Evolutionary conservation across 2,113 vertebrate species (phyloP).

Genomic region (Pteruthius melanotis): DNA sequence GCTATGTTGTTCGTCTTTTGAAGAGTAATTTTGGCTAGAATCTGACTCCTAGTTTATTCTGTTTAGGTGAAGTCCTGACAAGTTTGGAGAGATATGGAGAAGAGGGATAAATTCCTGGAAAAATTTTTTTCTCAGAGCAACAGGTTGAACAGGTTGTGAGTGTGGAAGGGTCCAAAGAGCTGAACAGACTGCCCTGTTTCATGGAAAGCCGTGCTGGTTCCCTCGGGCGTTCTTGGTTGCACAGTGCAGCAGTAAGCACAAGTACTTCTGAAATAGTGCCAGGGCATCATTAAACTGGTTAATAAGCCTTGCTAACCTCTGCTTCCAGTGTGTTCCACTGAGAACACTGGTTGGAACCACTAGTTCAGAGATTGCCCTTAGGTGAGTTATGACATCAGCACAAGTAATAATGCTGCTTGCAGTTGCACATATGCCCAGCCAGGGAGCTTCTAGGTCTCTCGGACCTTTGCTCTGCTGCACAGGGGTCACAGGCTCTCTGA

Average conservation of each 20-base stretch:
- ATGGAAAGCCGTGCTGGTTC: background rate
- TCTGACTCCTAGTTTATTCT: background rate
- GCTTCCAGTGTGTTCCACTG: background rate
- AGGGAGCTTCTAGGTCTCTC: background rate
- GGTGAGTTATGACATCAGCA: background rate
- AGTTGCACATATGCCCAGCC: rapidly evolving
- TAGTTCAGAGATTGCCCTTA: background rate
- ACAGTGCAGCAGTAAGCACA: background rate
- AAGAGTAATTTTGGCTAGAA: background rate
- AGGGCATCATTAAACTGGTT: background rate
- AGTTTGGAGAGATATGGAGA: background rate
- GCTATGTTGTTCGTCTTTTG: background rate
- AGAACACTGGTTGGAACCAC: background rate
- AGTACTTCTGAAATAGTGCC: background rate
- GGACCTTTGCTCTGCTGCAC: background rate
- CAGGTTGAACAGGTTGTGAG: background rate
- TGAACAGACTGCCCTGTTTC: background rate
- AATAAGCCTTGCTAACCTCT: background rate
- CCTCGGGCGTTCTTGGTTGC: rapidly evolving
- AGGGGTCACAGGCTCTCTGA: background rate
- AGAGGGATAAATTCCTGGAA: background rate
- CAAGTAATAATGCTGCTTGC: background rate
- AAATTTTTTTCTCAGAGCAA: background rate
- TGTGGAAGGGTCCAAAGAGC: rapidly evolving
- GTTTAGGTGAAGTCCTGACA: background rate